Percentiles rank a stretch among this genome's conserved stretches.
phyloP scores from a whole-genome alignment of 2,113 vertebrate species.

The Triplophysa dalaica region DNA sequence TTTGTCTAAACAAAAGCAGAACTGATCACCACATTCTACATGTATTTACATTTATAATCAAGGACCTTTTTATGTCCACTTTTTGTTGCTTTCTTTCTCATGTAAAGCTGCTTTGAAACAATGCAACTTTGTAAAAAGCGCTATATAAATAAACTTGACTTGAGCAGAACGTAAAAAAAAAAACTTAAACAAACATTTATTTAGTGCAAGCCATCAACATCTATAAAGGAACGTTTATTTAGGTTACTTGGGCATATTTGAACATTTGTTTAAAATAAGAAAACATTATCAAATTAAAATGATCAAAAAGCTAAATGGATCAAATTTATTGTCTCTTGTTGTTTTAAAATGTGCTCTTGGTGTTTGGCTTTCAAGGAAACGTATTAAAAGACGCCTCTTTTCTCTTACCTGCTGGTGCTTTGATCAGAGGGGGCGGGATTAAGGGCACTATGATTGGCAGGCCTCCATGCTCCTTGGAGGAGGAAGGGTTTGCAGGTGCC shows the following conservation, averaged over 20 bases:
- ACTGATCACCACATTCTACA: neutral
- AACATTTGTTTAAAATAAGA: too few species aligned
- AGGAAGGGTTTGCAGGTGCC: constrained; percentile 82
- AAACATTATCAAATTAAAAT: too few species aligned
- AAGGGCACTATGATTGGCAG: constrained; percentile 95
- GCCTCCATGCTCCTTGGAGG: constrained; percentile 91
- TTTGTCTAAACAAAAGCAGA: neutral
- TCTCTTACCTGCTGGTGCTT: constrained; percentile 92
- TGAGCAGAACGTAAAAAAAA: too few species aligned
- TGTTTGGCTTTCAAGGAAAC: too few species aligned
- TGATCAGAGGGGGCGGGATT: constrained; percentile 96
- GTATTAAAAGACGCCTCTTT: neutral
- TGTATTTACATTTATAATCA: neutral
- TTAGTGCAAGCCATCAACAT: too few species aligned
- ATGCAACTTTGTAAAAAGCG: too few species aligned
- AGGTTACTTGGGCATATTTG: too few species aligned
- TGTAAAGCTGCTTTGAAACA: too few species aligned
- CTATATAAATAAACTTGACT: too few species aligned
- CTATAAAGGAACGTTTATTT: too few species aligned
- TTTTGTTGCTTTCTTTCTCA: too few species aligned
- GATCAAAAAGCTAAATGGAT: neutral
- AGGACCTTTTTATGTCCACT: neutral
- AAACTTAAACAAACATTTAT: too few species aligned
- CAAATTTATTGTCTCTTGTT: neutral
- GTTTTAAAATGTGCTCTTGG: neutral